These are phyloP conservation scores for Trissoscelio sp. DNA, from an alignment of 2,888 invertebrate species.

Conservation along the genomic window DNA sequence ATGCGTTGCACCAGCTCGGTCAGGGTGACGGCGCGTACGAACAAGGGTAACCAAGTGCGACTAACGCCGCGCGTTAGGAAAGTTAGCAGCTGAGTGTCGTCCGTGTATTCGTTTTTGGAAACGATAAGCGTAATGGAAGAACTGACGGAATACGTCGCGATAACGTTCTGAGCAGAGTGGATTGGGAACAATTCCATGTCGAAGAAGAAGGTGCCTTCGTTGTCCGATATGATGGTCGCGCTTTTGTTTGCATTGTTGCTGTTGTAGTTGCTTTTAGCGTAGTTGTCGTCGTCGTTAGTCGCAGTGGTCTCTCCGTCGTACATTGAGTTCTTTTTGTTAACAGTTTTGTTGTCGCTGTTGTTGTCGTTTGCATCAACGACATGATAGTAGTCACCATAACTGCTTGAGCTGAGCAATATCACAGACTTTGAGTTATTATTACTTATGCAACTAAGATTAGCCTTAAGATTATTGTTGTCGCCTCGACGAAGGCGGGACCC, in stretches of 20 bases:
- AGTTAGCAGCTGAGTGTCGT: slow-evolving; percentile 79
- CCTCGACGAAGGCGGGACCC: slow-evolving; percentile 82
- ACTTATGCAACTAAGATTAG: slow-evolving; percentile 83
- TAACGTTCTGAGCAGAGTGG: slow-evolving; percentile 72
- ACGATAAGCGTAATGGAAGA: slow-evolving; percentile 84
- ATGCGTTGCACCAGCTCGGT: slow-evolving; percentile 82
- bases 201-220: slow-evolving; percentile 62
- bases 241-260: slow-evolving; percentile 34
- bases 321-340: slow-evolving; percentile 59
- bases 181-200: slow-evolving; percentile 71
- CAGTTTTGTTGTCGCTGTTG: slow-evolving; percentile 49
- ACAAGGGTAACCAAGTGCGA: slow-evolving; percentile 68
- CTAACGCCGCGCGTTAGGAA: slow-evolving; percentile 72
- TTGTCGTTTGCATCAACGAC: slow-evolving; percentile 68
- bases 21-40: slow-evolving; percentile 78
- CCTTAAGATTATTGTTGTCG: slow-evolving; percentile 83
- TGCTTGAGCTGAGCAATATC: slow-evolving; percentile 84
- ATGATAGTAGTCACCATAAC: slow-evolving; percentile 81
- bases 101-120: slow-evolving; percentile 81
- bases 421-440: slow-evolving; percentile 83
- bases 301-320: slow-evolving; percentile 40
- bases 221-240: slow-evolving; percentile 61
- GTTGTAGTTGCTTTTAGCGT: slow-evolving; percentile 20
- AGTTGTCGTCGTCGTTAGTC: slow-evolving; percentile 38
- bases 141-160: slow-evolving; percentile 78